A percentile compares a stretch with the other conserved stretches of the same genome.
Conservation (phyloP, 2,888 invertebrate genomes). For the Amphipyra berbera region DNA sequence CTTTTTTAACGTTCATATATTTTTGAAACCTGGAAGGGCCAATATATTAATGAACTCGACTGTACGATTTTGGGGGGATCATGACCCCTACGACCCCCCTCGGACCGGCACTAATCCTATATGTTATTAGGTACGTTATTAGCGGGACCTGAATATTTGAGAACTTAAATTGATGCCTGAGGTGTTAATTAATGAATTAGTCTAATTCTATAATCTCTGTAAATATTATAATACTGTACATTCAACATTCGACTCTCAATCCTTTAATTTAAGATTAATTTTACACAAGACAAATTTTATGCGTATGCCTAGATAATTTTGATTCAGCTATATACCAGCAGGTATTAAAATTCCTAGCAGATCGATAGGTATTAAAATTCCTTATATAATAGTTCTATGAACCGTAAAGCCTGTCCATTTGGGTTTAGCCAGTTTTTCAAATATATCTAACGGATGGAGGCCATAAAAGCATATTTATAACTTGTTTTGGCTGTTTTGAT, state of each 20-base stretch:
- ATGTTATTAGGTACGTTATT: constrained; percentile 1
- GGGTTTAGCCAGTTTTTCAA: constrained; percentile 10
- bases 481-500: constrained; percentile 6
- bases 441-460: background rate
- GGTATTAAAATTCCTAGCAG: constrained; percentile 9
- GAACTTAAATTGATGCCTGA: background rate
- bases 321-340: constrained; percentile 22
- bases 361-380: constrained; percentile 9
- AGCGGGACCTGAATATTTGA: background rate
- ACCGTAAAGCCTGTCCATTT: background rate
- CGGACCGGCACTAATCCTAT: too few species aligned
- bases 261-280: background rate
- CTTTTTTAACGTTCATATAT: too few species aligned
- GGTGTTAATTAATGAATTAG: constrained; percentile 17
- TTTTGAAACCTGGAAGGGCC: too few species aligned
- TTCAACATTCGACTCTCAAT: background rate
- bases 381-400: background rate
- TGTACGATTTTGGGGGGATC: too few species aligned
- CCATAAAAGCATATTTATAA: constrained; percentile 5
- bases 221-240: background rate
- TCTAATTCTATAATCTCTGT: constrained; percentile 5
- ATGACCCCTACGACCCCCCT: too few species aligned
- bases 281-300: constrained; percentile 6
- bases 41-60: too few species aligned
- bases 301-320: constrained; percentile 17